Evolutionary conservation across 2,888 invertebrate genomes (phyloP).

Genomic region (Bombylius major): DNA sequence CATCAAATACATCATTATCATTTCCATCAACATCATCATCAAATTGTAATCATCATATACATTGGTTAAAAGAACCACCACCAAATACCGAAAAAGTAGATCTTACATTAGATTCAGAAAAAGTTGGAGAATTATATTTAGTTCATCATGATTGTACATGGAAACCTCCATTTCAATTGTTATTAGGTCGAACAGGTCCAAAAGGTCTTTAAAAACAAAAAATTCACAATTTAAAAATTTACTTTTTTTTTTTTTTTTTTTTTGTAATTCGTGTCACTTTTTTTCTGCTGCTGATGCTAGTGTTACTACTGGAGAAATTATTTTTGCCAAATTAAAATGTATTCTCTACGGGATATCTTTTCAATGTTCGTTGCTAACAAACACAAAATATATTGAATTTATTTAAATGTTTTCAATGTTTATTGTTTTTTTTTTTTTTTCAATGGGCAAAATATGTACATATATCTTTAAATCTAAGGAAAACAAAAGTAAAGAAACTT

Average conservation of each 20-base stretch:
- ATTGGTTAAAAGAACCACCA: neutral
- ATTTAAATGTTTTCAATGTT: no score
- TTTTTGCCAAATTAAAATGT: no score
- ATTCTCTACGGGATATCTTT: no score
- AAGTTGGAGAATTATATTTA: neutral
- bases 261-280: neutral
- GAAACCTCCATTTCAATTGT: neutral
- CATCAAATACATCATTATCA: neutral
- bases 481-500: no score
- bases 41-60: neutral
- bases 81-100: neutral
- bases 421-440: no score
- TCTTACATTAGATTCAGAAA: neutral
- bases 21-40: neutral
- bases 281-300: no score
- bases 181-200: conserved; percentile 1
- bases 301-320: no score
- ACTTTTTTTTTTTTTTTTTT: neutral
- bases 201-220: no score
- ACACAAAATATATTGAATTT: no score
- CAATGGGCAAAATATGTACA: no score
- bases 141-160: neutral
- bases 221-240: neutral
- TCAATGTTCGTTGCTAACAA: no score
- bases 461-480: no score